Evolutionary conservation across 2,113 vertebrate genomes (phyloP), one percentile per base, ranked within the genome.

Genomic region (Oncorhynchus keta): DNA sequence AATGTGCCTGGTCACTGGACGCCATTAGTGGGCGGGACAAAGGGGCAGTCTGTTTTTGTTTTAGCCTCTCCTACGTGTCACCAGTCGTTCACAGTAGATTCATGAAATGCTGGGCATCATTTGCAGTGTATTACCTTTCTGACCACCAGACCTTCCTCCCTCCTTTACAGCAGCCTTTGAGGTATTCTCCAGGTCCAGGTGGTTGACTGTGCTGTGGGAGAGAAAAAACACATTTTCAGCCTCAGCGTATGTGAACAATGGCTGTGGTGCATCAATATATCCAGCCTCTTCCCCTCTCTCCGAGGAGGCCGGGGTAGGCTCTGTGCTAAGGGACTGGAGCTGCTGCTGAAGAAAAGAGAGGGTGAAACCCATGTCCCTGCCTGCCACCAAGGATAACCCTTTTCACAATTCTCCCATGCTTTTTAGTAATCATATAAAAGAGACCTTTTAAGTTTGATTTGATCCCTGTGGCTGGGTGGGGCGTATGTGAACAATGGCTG

Each of bases 351-450:
- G 24, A 24, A 24, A 24, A 24, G 24, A 24, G 24, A 24, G 35
- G 32, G 51, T 12, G 68, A 48, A 79, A 81, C 79, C 86, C 87
- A 88, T 20, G 49, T 18, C 49, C 12, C 49, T 55, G 14, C 49
- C 16, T 18, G 14, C 76, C 86, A 81, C 79, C 83, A 69, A 89
- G 51, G 87, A 86, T 71, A 71, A 81, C 74, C 57, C 32, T n/a
- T 81, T 89, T 86, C 86, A 90, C 83, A 80, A 78, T 72, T 57
- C 76, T 79, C 73, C 72, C 81, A 79, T 82, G 84, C 83, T 86
- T 92, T 90, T 92, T 88, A 90, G 90, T 84, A 88, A 91, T 89
- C 89, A 89, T 90, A 93, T 93, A 7, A 35, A 35, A 35, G 32
- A 1, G 32, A 35, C 32, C 1, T 35, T 35, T 35, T 35, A 35